A percentile compares a stretch with the other conserved stretches of the same genome.
Evolutionary conservation across 2,113 vertebrate genomes (phyloP).

Genomic region (Phylloscopus whistleri): DNA sequence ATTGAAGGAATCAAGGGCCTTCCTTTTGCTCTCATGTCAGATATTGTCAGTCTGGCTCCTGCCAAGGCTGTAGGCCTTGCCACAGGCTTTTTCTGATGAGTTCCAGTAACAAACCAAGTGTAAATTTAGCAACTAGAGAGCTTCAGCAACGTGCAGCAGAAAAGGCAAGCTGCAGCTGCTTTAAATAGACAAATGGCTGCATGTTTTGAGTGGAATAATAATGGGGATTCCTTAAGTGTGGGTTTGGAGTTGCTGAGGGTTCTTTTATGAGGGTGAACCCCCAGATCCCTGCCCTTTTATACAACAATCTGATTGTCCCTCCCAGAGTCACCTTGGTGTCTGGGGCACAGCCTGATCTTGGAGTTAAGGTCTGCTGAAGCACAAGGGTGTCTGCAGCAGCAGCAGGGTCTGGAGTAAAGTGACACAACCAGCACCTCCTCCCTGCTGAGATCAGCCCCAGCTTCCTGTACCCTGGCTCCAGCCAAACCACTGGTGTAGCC

Average conservation of each 20-base stretch:
- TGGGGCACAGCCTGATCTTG: neutral
- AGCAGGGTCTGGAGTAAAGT: neutral
- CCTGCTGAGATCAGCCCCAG: neutral
- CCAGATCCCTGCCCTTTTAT: neutral
- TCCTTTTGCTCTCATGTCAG: neutral
- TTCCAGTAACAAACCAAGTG: neutral
- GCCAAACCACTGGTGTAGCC: neutral
- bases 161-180: neutral
- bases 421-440: neutral
- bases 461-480: neutral
- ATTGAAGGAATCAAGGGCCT: neutral
- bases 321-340: neutral
- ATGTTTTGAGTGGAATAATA: neutral
- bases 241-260: neutral
- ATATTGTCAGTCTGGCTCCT: neutral
- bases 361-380: neutral
- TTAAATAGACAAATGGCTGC: neutral
- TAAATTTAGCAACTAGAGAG: slow-evolving; percentile 16
- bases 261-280: neutral
- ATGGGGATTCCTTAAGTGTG: neutral
- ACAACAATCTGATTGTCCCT: neutral
- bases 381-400: neutral
- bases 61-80: neutral
- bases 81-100: neutral
- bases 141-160: neutral